Conservation (phyloP, 2,797 vertebrate genomes). For the Decapterus maruadsi region DNA sequence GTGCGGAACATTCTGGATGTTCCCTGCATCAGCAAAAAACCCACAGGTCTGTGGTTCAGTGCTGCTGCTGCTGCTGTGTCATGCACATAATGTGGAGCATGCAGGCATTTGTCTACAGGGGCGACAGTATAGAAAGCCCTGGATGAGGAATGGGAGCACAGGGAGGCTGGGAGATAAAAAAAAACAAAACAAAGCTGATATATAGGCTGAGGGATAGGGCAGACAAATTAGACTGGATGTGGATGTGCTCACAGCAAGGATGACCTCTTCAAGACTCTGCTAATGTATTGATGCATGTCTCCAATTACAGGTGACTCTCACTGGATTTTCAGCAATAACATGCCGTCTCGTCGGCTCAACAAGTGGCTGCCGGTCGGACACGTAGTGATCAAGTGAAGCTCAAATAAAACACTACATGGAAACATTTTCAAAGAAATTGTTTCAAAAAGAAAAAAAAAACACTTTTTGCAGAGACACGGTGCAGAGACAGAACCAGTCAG, state of each 20-base stretch:
- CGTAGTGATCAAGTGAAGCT: slow-evolving; percentile 4
- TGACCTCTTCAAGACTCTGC: slow-evolving; percentile 12
- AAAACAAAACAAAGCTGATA: slow-evolving; percentile 18
- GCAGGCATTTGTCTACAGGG: slow-evolving; percentile 60
- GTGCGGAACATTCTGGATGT: slow-evolving; percentile 70
- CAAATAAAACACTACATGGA: not conserved
- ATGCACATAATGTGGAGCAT: slow-evolving; percentile 65
- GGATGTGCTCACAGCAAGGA: not conserved
- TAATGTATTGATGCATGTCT: slow-evolving; percentile 30
- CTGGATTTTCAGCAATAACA: slow-evolving; percentile 11
- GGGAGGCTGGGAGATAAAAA: slow-evolving; percentile 5
- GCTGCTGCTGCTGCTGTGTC: slow-evolving; percentile 59
- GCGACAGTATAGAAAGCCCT: slow-evolving; percentile 53
- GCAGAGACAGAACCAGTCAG: not conserved
- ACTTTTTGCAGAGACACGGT: slow-evolving; percentile 11
- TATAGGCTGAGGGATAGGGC: not conserved
- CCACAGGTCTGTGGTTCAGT: slow-evolving; percentile 61
- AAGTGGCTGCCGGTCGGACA: slow-evolving; percentile 23
- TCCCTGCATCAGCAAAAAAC: slow-evolving; percentile 72
- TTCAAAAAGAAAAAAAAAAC: not conserved
- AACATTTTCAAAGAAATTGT: not conserved
- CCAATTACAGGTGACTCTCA: slow-evolving; percentile 36
- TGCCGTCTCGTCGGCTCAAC: slow-evolving; percentile 14
- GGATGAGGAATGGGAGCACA: slow-evolving; percentile 23
- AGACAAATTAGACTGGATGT: not conserved